A percentile compares a stretch with the other conserved stretches of the same genome.
Conservation (phyloP, 2,888 invertebrate genomes). For the Trachelus stipa region DNA sequence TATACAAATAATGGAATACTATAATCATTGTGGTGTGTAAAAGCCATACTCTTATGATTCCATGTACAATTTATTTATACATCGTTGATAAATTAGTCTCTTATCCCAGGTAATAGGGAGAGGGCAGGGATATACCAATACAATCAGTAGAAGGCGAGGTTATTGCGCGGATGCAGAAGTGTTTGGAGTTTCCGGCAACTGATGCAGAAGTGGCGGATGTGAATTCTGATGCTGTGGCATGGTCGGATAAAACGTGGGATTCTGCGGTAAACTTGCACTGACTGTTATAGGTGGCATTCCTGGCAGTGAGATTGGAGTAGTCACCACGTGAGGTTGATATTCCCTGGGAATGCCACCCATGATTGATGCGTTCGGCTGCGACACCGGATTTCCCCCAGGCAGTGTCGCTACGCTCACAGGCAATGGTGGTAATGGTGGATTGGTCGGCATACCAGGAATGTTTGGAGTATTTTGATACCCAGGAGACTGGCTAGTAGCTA, state of each 20-base stretch:
- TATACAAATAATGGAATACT: background rate
- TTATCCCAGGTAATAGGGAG: background rate
- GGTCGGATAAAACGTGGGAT: conserved; percentile 51
- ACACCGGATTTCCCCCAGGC: conserved; percentile 31
- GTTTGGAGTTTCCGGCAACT: conserved; percentile 37
- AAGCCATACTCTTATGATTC: conserved; percentile 1
- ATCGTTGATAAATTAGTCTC: background rate
- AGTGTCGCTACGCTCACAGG: conserved; percentile 20
- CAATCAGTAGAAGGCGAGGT: conserved; percentile 13
- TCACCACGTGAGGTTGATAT: conserved; percentile 63
- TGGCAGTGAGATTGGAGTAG: conserved; percentile 78
- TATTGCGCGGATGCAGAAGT: conserved; percentile 50
- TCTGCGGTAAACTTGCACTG: conserved; percentile 76
- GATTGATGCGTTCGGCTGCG: conserved; percentile 36
- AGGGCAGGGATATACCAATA: background rate
- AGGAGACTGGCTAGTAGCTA: conserved; percentile 33
- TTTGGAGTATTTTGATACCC: conserved; percentile 51
- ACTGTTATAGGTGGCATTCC: conserved; percentile 86
- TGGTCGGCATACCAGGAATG: conserved; percentile 62
- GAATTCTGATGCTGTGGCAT: conserved; percentile 40
- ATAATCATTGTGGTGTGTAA: background rate
- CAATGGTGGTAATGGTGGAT: conserved; percentile 43
- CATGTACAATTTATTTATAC: conserved; percentile 8
- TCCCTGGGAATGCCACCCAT: conserved; percentile 58
- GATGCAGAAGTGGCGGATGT: conserved; percentile 19